Evolutionary conservation across 1,140 invertebrate species (phyloP), one percentile per base, ranked within the genome.

Genomic region (Trialeurodes vaporariorum): DNA sequence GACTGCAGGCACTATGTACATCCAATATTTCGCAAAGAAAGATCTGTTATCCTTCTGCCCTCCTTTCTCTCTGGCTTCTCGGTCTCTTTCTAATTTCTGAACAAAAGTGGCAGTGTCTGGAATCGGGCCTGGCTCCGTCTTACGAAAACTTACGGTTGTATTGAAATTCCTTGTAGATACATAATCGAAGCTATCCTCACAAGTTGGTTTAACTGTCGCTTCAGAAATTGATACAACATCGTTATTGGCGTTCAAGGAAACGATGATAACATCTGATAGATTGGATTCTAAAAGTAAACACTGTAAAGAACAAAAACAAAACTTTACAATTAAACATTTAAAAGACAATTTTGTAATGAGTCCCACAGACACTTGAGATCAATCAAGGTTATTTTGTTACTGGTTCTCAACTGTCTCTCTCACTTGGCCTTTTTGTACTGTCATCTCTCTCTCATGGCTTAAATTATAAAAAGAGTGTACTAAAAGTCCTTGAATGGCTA

Each of bases 21-120:
- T 95, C 94, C 93, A 96, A 83, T 98, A 98, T 96, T 96, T 98
- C 0, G 91, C 91, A 73, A 98, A 84, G 77, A 98, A 97, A 63
- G 93, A 94, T 75, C 93, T 83, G 77, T 95, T 96, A 76, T 98
- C 94, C 78, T 91, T 91, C 64, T 87, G 83, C 73, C 95, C 92
- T 27, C 93, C 94, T 71, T 91, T 88, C 76, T 94, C 89, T 72
- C 92, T 87, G 11, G 93, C 92, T 78, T 92, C 89, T 72, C 88
- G 86, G 79, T 98, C 94, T 68, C 88, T 79, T 78, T 96, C 94
- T 40, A 96, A 73, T 77, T 95, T 95, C 74, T 95, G 90, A 72
- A 97, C 92, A 73, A 94, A 97, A 21, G 87, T 87, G 49, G 91
- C 88, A 11, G 94, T 96, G 73, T 98, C 94, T 64, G 95, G 94